Base-by-base conservation (phyloP, 2,113 vertebrate genomes). In the Toxostoma redivivum region DNA sequence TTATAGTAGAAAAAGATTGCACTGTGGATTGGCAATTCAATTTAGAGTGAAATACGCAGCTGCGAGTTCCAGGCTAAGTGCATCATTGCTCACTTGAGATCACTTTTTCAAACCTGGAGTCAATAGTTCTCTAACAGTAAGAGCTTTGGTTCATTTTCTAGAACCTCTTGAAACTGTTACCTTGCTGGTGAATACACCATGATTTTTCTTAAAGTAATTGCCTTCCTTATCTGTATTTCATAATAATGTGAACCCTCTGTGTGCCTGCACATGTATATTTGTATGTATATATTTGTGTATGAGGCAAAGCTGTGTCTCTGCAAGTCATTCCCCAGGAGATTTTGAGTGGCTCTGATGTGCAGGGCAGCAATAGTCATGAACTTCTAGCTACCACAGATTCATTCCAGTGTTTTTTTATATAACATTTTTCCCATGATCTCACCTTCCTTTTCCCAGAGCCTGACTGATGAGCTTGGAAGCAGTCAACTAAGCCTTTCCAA, bases 31-130 rank as follows among this genome's bases (percentile, higher is more conserved):
- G 94, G 87, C 90, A 95, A 90, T 94, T 96, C 84, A 91, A 94
- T 96, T 96, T 91, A 85, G 78, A 90, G 71, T 94, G 93, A 94
- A 95, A 95, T 97, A 95, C 72, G 84, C 5, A 10, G n/a, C 88
- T 96, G 57, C 83, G 86, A 65, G 88, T 96, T 93, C 72, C 76
- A 86, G 72, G 51, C 80, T 95, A 96, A 96, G 90, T 93, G 82
- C 79, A 93, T 93, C 90, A 93, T 93, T 96, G 93, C 82, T 95
- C 93, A 84, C 88, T 96, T 93, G 88, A 95, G 90, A 94, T 96
- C 88, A 72, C 48, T 96, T 97, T 93, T 93, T 95, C 85, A 88
- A 93, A 96, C 56, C 65, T 84, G 88, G 44, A 95, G 92, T 92
- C 92, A 90, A 76, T 95, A 94, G 76, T 95, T 96, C 77, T 88